These are phyloP conservation scores for Dysdera silvatica DNA, from an alignment of 1,140 invertebrate genomes.

Conservation along the genomic window DNA sequence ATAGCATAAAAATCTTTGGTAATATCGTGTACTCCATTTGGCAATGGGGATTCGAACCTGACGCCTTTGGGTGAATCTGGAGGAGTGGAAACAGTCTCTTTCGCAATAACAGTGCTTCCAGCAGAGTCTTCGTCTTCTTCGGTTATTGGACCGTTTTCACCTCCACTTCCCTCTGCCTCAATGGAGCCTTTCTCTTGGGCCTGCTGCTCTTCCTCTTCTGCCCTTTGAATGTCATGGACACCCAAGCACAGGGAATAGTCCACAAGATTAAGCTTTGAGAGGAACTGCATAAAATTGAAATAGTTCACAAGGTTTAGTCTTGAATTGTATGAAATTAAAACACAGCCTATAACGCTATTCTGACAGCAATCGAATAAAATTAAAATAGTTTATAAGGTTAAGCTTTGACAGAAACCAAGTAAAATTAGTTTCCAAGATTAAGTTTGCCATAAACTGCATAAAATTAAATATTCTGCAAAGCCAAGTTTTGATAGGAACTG, in stretches of 20 bases:
- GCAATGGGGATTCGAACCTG: slow-evolving; percentile 40
- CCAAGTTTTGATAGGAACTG: too few relatives aligned
- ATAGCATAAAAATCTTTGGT: slow-evolving; percentile 95
- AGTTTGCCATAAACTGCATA: too few relatives aligned
- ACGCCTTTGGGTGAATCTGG: slow-evolving; percentile 69
- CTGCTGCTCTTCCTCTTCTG: slow-evolving; percentile 59
- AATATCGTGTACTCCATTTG: slow-evolving; percentile 59
- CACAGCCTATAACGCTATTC: too few relatives aligned
- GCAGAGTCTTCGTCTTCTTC: slow-evolving; percentile 38
- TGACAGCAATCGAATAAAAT: too few relatives aligned
- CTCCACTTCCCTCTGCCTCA: slow-evolving; percentile 29
- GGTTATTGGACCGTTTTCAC: slow-evolving; percentile 26
- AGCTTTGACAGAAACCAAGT: too few relatives aligned
- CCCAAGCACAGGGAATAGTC: slow-evolving; percentile 95
- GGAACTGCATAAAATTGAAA: slow-evolving; percentile 64
- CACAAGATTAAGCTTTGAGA: slow-evolving; percentile 91
- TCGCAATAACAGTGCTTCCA: slow-evolving; percentile 54
- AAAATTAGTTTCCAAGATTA: too few relatives aligned
- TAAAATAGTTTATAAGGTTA: too few relatives aligned
- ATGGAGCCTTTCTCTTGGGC: too few relatives aligned
- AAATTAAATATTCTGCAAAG: too few relatives aligned
- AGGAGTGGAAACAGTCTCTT: slow-evolving; percentile 64
- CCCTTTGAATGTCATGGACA: slow-evolving; percentile 78
- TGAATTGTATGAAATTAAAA: too few relatives aligned
- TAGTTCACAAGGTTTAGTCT: too few relatives aligned